Percentiles rank a stretch among this genome's conserved stretches.
Conservation (phyloP, 2,888 invertebrate species). For the Tenthredo amoena region DNA sequence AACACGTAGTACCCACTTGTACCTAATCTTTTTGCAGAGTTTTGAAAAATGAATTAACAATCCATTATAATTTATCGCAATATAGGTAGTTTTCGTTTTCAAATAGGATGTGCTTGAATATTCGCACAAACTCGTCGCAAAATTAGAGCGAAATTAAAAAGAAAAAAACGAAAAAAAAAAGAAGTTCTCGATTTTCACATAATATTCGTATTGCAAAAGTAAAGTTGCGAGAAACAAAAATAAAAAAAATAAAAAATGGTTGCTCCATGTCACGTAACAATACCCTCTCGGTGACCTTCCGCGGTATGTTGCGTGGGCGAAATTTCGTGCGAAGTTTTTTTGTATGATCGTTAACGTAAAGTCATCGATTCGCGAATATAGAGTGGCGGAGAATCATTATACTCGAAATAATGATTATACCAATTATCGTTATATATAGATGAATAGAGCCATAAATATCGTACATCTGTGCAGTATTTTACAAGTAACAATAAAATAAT, state of each 20-base stretch:
- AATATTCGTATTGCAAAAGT: not conserved
- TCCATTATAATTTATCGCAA: not conserved
- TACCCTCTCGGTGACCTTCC: conserved; percentile 46
- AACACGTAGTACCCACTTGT: not conserved
- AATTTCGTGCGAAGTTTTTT: not conserved
- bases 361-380: not conserved
- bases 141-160: not conserved
- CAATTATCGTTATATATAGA: not conserved
- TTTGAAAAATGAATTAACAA: not conserved
- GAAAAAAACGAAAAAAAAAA: not conserved
- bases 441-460: not conserved
- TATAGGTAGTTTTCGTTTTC: not conserved
- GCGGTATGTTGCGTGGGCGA: conserved; percentile 28
- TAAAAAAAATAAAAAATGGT: conserved; percentile 1
- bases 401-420: not conserved
- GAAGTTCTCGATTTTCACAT: not conserved
- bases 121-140: not conserved
- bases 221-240: not conserved
- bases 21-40: not conserved
- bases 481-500: not conserved
- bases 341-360: not conserved
- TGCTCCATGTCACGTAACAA: conserved; percentile 28
- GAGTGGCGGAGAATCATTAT: not conserved
- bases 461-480: not conserved
- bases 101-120: not conserved